Evolutionary conservation across 2,888 invertebrate genomes (phyloP).

Genomic region (Athalia cordata): DNA sequence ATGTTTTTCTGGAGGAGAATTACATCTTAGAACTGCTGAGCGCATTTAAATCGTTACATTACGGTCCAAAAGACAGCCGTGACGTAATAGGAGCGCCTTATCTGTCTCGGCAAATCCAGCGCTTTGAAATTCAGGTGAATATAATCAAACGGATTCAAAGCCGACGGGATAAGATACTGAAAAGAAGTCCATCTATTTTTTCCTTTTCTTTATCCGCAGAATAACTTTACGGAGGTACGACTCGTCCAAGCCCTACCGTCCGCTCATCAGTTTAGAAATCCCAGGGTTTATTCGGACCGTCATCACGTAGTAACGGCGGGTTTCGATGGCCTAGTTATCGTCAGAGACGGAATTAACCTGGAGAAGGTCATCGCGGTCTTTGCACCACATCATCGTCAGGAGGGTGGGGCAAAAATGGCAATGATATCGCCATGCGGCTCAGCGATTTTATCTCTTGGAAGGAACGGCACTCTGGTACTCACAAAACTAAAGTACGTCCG

Average conservation of each 20-base stretch:
- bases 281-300: constrained; percentile 61
- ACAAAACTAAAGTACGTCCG: constrained; percentile 52
- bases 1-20: constrained; percentile 32
- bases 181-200: background rate
- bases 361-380: constrained; percentile 60
- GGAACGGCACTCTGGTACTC: constrained; percentile 69
- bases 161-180: background rate
- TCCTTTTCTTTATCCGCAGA: constrained; percentile 49
- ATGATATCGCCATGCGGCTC: constrained; percentile 69
- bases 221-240: constrained; percentile 51
- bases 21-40: constrained; percentile 52
- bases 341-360: constrained; percentile 63
- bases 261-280: constrained; percentile 72
- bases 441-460: constrained; percentile 72
- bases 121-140: constrained; percentile 57
- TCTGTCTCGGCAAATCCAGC: constrained; percentile 61
- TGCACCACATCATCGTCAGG: constrained; percentile 71
- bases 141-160: too few species aligned
- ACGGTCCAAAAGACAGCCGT: constrained; percentile 48
- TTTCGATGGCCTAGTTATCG: constrained; percentile 73
- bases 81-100: constrained; percentile 60
- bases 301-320: constrained; percentile 69
- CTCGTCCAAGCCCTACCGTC: constrained; percentile 55
- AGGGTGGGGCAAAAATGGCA: constrained; percentile 74
- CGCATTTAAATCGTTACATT: constrained; percentile 54